Percentiles rank a stretch among this genome's conserved stretches.
These are phyloP conservation scores for Polypedilum vanderplanki DNA, from an alignment of 1,140 invertebrate genomes.

Conservation along the genomic window DNA sequence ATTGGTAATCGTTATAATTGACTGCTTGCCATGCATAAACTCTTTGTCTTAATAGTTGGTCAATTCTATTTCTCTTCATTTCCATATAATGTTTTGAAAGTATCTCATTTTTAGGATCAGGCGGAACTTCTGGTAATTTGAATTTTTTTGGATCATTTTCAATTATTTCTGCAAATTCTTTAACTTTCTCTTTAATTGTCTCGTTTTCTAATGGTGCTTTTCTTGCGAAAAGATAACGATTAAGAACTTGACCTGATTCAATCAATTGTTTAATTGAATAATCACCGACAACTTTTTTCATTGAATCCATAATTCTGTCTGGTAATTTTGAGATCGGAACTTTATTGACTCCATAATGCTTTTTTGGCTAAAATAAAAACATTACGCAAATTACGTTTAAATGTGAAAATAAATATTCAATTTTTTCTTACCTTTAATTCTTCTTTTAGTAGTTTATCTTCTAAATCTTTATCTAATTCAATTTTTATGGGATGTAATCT, in stretches of 20 bases:
- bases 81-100: conserved; percentile 39
- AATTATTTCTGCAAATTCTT: background rate
- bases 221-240: background rate
- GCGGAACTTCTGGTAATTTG: background rate
- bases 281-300: background rate
- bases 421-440: background rate
- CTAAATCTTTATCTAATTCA: background rate
- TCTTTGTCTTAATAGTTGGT: conserved; percentile 46
- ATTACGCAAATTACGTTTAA: background rate
- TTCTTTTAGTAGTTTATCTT: background rate
- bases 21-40: conserved; percentile 67
- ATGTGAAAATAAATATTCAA: background rate
- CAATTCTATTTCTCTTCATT: conserved; percentile 39
- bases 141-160: background rate
- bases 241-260: background rate
- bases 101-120: conserved; percentile 33
- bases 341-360: conserved; percentile 4
- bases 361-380: background rate
- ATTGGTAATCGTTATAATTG: conserved; percentile 55
- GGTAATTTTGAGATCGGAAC: background rate
- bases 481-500: background rate
- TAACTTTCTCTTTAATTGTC: background rate
- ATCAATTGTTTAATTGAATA: background rate
- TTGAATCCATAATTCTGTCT: background rate
- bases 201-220: background rate